These are phyloP conservation scores for Champsocephalus gunnari DNA, from an alignment of 2,797 vertebrate genomes.

Conservation along the genomic window DNA sequence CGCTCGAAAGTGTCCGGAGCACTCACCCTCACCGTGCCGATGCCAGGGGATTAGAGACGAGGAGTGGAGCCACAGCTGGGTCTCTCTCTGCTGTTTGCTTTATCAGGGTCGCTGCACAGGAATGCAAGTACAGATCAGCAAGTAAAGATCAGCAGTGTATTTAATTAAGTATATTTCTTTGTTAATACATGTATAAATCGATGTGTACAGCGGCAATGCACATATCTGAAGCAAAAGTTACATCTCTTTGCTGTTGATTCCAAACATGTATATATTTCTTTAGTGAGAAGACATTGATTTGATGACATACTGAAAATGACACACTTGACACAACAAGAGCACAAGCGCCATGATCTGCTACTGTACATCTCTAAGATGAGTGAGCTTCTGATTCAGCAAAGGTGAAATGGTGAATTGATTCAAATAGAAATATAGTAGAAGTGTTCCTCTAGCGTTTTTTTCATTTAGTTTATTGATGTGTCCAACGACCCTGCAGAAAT, in stretches of 20 bases:
- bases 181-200: not conserved
- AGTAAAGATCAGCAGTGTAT: not conserved
- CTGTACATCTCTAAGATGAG: not conserved
- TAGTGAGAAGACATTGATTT: too few relatives aligned
- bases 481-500: constrained; percentile 1
- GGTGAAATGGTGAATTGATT: too few relatives aligned
- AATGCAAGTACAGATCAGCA: constrained; percentile 15
- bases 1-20: constrained; percentile 53
- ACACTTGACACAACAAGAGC: not conserved
- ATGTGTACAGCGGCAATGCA: not conserved
- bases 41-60: constrained; percentile 54
- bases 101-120: constrained; percentile 35
- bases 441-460: not conserved
- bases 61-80: constrained; percentile 36
- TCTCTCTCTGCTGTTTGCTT: constrained; percentile 38
- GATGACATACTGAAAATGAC: too few relatives aligned
- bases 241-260: not conserved
- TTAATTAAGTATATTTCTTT: not conserved
- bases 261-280: too few relatives aligned
- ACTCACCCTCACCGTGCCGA: constrained; percentile 58
- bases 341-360: not conserved
- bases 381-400: too few relatives aligned
- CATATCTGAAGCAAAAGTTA: not conserved
- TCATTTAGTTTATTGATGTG: not conserved
- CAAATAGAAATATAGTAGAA: constrained; percentile 4